Conservation (phyloP, 2,113 vertebrate genomes). For the Vombatus ursinus region DNA sequence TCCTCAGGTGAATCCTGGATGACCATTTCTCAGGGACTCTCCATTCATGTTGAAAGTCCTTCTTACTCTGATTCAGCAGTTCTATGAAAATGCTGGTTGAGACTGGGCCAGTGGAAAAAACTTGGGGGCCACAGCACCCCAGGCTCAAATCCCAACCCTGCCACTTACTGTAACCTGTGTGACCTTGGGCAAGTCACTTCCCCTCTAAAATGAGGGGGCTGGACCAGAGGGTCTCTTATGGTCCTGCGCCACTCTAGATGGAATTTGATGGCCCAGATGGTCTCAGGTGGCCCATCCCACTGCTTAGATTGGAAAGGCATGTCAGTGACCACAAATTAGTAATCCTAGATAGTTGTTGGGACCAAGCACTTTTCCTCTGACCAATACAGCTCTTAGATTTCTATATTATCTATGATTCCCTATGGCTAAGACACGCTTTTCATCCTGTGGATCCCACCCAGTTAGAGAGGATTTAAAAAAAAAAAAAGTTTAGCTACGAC, state of each 20-base stretch:
- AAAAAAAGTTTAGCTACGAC: constrained; percentile 71
- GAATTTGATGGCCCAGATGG: not conserved
- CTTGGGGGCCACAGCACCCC: not conserved
- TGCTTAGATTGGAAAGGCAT: not conserved
- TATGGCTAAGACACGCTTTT: not conserved
- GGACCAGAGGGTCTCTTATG: no score
- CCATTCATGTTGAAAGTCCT: no score
- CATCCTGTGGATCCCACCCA: not conserved
- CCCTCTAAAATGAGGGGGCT: not conserved
- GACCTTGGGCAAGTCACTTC: not conserved
- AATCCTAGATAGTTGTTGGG: not conserved
- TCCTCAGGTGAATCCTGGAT: no score
- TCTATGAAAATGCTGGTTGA: not conserved
- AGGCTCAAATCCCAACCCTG: not conserved
- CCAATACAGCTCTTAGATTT: not conserved
- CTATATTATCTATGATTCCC: not conserved
- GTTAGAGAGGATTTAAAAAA: not conserved
- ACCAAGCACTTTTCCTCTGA: not conserved
- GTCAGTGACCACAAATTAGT: not conserved
- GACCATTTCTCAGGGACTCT: no score
- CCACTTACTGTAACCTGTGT: not conserved
- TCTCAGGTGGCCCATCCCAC: not conserved
- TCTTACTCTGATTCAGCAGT: not conserved
- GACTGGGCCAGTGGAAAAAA: not conserved
- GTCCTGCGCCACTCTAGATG: no score